phyloP scores from a whole-genome alignment of 2,113 vertebrate genomes.

The Stigmatopora argus region DNA sequence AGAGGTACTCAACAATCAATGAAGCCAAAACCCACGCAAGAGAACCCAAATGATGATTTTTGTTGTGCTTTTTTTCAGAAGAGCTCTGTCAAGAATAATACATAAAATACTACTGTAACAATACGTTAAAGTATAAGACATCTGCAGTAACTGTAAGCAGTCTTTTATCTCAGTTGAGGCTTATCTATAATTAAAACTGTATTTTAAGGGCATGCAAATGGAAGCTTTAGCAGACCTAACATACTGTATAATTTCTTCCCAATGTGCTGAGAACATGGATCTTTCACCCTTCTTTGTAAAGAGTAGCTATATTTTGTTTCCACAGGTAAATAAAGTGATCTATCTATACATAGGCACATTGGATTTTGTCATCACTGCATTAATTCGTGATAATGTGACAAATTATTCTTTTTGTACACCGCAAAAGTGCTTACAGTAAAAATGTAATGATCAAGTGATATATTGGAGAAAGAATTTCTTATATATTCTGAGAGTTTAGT shows the following conservation, averaged over 20 bases:
- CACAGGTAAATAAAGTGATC: constrained; percentile 69
- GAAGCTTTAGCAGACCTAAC: constrained; percentile 60
- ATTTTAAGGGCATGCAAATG: constrained; percentile 65
- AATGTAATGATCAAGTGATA: constrained; percentile 63
- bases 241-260: constrained; percentile 43
- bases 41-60: constrained; percentile 2
- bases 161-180: constrained; percentile 47
- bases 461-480: constrained; percentile 57
- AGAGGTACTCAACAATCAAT: constrained; percentile 48
- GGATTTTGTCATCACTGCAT: constrained; percentile 65
- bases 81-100: constrained; percentile 32
- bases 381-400: constrained; percentile 67
- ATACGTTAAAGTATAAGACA: constrained; percentile 20
- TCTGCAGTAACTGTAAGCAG: constrained; percentile 29
- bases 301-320: constrained; percentile 56
- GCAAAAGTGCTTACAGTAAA: constrained; percentile 63
- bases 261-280: constrained; percentile 51
- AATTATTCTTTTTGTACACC: constrained; percentile 69
- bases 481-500: constrained; percentile 55
- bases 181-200: constrained; percentile 72
- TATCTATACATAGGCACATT: constrained; percentile 49
- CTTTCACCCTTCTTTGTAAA: constrained; percentile 33
- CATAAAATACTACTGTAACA: constrained; percentile 29
- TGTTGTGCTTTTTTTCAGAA: background rate
- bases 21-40: constrained; percentile 32